Evolutionary conservation across 2,113 vertebrate genomes (phyloP), one percentile per base, ranked within the genome.

Genomic region (Callospermophilus lateralis): DNA sequence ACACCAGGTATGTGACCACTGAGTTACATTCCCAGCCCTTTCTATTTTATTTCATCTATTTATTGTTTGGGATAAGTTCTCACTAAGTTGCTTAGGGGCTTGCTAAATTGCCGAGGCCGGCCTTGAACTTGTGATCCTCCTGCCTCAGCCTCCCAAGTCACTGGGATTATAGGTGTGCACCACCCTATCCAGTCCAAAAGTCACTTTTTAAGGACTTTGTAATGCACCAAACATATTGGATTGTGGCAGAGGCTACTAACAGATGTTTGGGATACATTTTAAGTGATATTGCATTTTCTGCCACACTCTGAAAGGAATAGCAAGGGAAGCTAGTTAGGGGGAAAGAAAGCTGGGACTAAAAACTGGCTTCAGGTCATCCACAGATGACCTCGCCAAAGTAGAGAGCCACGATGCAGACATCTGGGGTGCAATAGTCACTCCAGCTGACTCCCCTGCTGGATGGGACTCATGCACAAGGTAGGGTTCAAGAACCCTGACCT

Each of bases 141-240:
- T 26, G 24, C 24, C 61, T 63, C 24, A 26, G 8, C 61, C 61
- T 63, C 61, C 55, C 8, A 9, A 63, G 61, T 63, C 24, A 24
- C 24, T 61, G 58, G 58, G 58, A 61, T 61, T 61, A 26, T 7
- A 61, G 58, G 58, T 7, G 6, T 24, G 58, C 8, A 26, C 58
- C 61, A 61, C 9, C 24, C 3, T 63, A 9, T 63, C 61, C 61
- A 63, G 61, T 74, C 83, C 48, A 63, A 88, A 90, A 73, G 37
- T 88, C 85, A 93, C 51, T 94, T 80, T 45, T 34, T 79, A 93
- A 94, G 84, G 42, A 84, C 28, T 83, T 78, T 32, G 7, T 76
- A 81, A 70, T 65, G 28, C 39, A n/a, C 73, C 79, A 76, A 51
- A 84, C 79, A 67, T 20, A 37, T 68, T 63, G 42, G 51, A 72